These are phyloP conservation scores for Zoroaster sp. DNA, from an alignment of 53 echinoderm and acorn worm species.

Conservation along the genomic window DNA sequence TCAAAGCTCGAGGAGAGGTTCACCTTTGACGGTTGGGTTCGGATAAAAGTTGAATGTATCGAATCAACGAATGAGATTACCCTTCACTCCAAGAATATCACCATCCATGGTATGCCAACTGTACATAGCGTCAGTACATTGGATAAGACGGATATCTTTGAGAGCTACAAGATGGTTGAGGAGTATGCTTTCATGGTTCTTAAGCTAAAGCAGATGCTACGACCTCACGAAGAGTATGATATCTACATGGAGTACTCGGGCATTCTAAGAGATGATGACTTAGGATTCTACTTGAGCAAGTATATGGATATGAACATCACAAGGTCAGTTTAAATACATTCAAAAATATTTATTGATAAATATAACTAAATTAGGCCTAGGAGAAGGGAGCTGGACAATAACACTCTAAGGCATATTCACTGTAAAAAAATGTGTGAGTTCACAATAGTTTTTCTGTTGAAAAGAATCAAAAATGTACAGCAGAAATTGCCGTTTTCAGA, in stretches of 20 bases:
- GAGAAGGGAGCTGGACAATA: background rate
- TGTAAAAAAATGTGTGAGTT: background rate
- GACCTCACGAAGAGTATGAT: conserved; percentile 59
- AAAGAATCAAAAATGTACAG: background rate
- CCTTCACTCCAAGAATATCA: conserved; percentile 76
- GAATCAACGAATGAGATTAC: conserved; percentile 70
- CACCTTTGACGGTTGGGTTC: background rate
- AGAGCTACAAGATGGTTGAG: background rate
- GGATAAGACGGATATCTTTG: conserved; percentile 2
- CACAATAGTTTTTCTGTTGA: background rate
- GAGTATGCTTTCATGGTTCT: conserved; percentile 42
- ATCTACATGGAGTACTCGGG: conserved; percentile 74
- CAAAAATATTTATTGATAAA: too few species aligned
- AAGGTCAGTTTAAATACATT: conserved; percentile 47
- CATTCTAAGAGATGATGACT: conserved; percentile 53
- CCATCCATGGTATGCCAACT: background rate
- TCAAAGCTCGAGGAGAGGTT: conserved; percentile 20
- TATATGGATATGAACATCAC: conserved; percentile 59
- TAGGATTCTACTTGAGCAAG: conserved; percentile 85
- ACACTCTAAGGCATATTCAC: background rate
- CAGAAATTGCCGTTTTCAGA: background rate
- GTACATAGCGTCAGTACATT: conserved; percentile 30
- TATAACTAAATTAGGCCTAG: background rate
- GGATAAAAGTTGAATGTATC: conserved; percentile 58
- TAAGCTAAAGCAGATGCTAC: background rate